Base-by-base conservation (phyloP, 92 coral and sea anemone genomes). In the Hydrozoanthus gracilis region DNA sequence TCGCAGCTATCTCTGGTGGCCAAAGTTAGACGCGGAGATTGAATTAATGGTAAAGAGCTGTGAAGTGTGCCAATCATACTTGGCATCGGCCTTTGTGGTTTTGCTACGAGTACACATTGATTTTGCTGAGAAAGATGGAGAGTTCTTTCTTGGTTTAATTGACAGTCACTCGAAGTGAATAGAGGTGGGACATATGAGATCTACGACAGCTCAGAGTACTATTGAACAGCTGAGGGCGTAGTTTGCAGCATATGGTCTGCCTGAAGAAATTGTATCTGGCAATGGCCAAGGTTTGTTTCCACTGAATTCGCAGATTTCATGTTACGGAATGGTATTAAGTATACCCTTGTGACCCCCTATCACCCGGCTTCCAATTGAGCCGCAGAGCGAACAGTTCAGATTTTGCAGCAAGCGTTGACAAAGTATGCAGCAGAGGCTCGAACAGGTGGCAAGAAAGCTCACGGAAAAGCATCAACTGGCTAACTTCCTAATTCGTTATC, bases 151-250 rank as follows among this genome's bases (percentile, higher is more conserved):
- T 51, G 77, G 82, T 5, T 56, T 86, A 46, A 90, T 86, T 49
- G 94, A 92, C 86, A 90, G 88, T 86, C 94, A 92, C 66, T 92
- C 90, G 46, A 88, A 92, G 94, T 92, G 91, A 84, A 90, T 89
- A 44, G 91, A 88, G 82, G 91, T 84, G 54, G 67, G 73, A 73
- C 86, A 86, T n/a, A 88, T 80, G 77, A 51, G 45, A 56, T 91
- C 89, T 2, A 84, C 91, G 11, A 89, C 92, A 46, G 70, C 83
- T 67, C 64, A 83, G 35, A 87, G 89, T 82, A 90, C 88, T 35
- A 90, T 83, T 87, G 86, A 90, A 35, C 85, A 88, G 73, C 56
- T 77, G 84, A 84, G 83, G 50, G 47, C 69, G 18, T 74, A 88
- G 87, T 86, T 92, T 82, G 88, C 86, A 58, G 91, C 83, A 5